Evolutionary conservation across 2,113 vertebrate genomes (phyloP).

Genomic region (Callospermophilus lateralis): DNA sequence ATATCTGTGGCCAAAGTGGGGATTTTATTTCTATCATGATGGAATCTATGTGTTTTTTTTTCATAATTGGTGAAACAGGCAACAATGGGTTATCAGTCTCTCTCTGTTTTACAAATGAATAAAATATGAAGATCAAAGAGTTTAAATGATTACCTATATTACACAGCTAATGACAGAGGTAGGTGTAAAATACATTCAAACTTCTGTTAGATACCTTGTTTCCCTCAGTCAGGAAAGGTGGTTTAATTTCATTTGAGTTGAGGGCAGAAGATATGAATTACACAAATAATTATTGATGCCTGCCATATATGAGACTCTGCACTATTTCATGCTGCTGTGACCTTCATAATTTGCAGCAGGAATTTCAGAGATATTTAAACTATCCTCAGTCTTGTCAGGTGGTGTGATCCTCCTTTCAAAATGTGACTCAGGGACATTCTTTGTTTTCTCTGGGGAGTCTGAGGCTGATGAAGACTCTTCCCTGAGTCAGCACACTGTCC

Average conservation of each 20-base stretch:
- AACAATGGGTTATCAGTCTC: background rate
- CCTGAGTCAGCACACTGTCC: constrained; percentile 58
- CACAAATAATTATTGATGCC: background rate
- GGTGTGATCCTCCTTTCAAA: constrained; percentile 24
- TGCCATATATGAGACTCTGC: background rate
- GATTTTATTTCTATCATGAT: constrained; percentile 28
- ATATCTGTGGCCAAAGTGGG: background rate
- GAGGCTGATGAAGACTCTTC: constrained; percentile 47
- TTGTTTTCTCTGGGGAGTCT: constrained; percentile 41
- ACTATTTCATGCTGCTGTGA: background rate
- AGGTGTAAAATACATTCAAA: constrained; percentile 30
- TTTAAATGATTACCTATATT: background rate
- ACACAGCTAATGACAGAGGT: background rate
- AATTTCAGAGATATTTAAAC: constrained; percentile 46
- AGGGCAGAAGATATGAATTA: constrained; percentile 25
- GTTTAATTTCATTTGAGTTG: constrained; percentile 34
- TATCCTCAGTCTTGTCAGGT: constrained; percentile 48
- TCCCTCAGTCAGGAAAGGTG: background rate
- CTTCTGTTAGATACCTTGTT: background rate
- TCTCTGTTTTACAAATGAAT: constrained; percentile 57
- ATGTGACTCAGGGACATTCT: constrained; percentile 19
- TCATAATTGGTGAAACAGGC: constrained; percentile 12
- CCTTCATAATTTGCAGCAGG: background rate
- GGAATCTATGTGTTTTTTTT: constrained; percentile 20
- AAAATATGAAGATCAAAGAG: constrained; percentile 22